phyloP scores from a whole-genome alignment of 1,140 invertebrate species.

The Leptoteleia sp. region DNA sequence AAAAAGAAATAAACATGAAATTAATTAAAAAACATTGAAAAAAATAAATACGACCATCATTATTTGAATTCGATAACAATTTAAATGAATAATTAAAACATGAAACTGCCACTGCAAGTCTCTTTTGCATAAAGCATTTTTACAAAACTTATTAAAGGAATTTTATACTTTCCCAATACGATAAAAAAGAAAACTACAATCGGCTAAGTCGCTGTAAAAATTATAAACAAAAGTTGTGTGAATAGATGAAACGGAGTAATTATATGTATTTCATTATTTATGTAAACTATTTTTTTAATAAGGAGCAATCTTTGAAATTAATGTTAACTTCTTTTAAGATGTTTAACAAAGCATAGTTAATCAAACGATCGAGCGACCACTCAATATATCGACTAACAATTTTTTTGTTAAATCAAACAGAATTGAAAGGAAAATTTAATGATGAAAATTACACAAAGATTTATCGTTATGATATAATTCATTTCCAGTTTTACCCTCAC shows the following conservation, averaged over 20 bases:
- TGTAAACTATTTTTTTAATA: constrained; percentile 45
- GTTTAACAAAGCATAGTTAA: constrained; percentile 17
- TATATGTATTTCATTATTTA: constrained; percentile 44
- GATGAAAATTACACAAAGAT: constrained; percentile 11
- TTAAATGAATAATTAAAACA: neutral
- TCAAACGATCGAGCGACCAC: constrained; percentile 3
- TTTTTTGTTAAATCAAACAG: constrained; percentile 20
- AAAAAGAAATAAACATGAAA: constrained; percentile 30
- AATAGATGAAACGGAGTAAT: constrained; percentile 26
- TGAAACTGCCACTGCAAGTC: constrained; percentile 45
- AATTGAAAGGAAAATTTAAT: constrained; percentile 11
- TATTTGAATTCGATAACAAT: constrained; percentile 4
- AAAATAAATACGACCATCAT: neutral
- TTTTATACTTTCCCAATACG: constrained; percentile 36
- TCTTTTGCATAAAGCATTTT: constrained; percentile 28
- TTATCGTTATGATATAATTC: constrained; percentile 1
- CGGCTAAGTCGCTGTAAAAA: constrained; percentile 37
- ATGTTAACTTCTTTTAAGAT: constrained; percentile 10
- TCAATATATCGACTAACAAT: neutral
- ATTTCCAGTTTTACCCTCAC: constrained; percentile 11
- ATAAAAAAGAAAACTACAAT: constrained; percentile 23
- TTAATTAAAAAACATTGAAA: constrained; percentile 35
- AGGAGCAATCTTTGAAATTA: constrained; percentile 10
- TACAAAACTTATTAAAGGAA: constrained; percentile 27
- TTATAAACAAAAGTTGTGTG: constrained; percentile 26